phyloP scores from a whole-genome alignment of 2,888 invertebrate genomes.

The Cryptophagus acutangulus region DNA sequence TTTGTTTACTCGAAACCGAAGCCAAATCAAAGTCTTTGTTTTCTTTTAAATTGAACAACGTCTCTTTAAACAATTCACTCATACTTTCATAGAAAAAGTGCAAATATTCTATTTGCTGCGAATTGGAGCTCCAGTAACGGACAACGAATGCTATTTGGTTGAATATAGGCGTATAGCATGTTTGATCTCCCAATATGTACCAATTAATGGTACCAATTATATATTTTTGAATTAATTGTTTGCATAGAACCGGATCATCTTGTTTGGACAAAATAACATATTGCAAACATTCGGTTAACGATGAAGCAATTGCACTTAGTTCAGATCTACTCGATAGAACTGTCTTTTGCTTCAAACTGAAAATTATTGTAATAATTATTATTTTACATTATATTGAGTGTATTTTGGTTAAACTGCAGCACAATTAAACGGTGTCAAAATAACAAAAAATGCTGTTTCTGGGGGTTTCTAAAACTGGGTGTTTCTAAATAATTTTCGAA shows the following conservation, averaged over 20 bases:
- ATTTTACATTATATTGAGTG: no score
- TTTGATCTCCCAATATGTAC: conserved; percentile 46
- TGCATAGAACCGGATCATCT: conserved; percentile 46
- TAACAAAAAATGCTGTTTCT: no score
- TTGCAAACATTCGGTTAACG: conserved; percentile 71
- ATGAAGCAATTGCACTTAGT: conserved; percentile 59
- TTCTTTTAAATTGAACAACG: conserved; percentile 32
- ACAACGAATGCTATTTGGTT: conserved; percentile 51
- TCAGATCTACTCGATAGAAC: conserved; percentile 63
- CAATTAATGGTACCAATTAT: conserved; percentile 50
- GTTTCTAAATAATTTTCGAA: no score
- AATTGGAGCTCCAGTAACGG: conserved; percentile 51
- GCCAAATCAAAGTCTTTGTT: conserved; percentile 25
- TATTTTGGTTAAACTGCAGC: no score
- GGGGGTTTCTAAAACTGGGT: no score
- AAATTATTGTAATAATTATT: conserved; percentile 20
- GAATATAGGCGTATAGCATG: conserved; percentile 49
- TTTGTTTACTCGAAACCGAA: conserved; percentile 41
- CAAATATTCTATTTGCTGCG: conserved; percentile 40
- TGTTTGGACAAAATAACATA: conserved; percentile 55
- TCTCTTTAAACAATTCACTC: conserved; percentile 37
- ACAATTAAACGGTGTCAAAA: no score
- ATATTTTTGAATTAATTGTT: conserved; percentile 45
- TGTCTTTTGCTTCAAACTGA: conserved; percentile 58
- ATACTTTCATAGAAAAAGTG: conserved; percentile 46